Base-by-base conservation (phyloP, 2,797 vertebrate species). In the Aeoliscus strigatus region DNA sequence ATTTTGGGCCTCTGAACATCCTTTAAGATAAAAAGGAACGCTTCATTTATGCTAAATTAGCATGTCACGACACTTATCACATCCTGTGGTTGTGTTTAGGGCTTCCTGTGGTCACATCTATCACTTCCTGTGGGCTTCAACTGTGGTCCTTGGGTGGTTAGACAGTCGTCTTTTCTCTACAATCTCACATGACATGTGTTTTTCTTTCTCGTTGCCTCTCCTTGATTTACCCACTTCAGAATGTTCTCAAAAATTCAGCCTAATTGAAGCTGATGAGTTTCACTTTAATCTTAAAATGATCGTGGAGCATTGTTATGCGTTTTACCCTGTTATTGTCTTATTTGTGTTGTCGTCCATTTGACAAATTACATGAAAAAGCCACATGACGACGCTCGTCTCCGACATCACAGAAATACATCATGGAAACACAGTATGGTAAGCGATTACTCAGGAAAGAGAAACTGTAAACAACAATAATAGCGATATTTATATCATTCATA, bases 101-200 rank as follows among this genome's bases (percentile, higher is more conserved):
- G 18, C 70, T 85, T 86, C 85, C 83, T 80, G 66, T 79, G 80
- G 76, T 79, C 61, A 51, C 44, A 29, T 47, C 77, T 77, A 84
- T 88, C 75, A 73, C 73, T 80, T 87, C 85, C 83, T 86, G 64
- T 77, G 66, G 67, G 59, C n/a, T n/a, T n/a, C n/a, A n/a, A n/a
- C n/a, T n/a, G n/a, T n/a, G n/a, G n/a, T n/a, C n/a, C n/a, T n/a
- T n/a, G n/a, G n/a, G n/a, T n/a, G n/a, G n/a, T n/a, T n/a, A n/a
- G n/a, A n/a, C n/a, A n/a, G n/a, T n/a, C n/a, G n/a, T n/a, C n/a
- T n/a, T n/a, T n/a, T n/a, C n/a, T n/a, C n/a, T n/a, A n/a, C n/a
- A n/a, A n/a, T n/a, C n/a, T n/a, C n/a, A n/a, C n/a, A n/a, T n/a
- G n/a, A n/a, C n/a, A n/a, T n/a, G n/a, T n/a, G n/a, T n/a, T n/a